Conservation (phyloP, 2,797 vertebrate genomes). For the Molossus alvarezi region DNA sequence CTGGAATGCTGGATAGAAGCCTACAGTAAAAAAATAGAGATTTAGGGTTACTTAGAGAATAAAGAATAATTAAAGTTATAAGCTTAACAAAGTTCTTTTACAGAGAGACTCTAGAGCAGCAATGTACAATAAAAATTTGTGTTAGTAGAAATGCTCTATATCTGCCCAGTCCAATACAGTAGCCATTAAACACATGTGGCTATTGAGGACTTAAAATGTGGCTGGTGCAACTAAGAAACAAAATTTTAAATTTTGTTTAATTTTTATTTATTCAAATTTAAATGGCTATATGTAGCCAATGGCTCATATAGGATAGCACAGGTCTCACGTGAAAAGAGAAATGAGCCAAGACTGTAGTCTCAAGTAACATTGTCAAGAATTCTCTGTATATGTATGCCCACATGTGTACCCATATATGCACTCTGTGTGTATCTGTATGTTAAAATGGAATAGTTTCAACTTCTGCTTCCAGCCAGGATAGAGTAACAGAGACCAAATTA, state of each 20-base stretch:
- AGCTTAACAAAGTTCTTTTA: not conserved
- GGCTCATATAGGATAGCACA: not conserved
- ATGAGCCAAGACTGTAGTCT: not conserved
- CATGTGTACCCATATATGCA: not conserved
- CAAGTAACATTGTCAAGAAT: not conserved
- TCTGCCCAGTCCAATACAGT: not conserved
- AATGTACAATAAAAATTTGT: not conserved
- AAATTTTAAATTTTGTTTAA: slow-evolving; percentile 4
- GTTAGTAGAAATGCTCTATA: not conserved
- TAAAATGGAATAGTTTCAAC: not conserved
- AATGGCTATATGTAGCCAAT: not conserved
- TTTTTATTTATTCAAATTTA: slow-evolving; percentile 47
- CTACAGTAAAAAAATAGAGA: not conserved
- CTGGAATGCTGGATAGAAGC: not conserved
- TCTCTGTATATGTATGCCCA: not conserved
- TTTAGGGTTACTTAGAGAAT: not conserved
- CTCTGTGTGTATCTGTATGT: not conserved
- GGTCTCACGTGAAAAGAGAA: not conserved
- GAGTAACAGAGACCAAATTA: not conserved
- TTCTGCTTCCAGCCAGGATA: not conserved
- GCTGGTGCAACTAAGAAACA: not conserved
- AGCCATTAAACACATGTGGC: not conserved
- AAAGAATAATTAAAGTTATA: not conserved
- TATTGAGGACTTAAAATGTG: not conserved
- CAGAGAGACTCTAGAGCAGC: not conserved